Evolutionary conservation across 1,140 invertebrate genomes (phyloP).

Genomic region (Lasioglossum albipes): DNA sequence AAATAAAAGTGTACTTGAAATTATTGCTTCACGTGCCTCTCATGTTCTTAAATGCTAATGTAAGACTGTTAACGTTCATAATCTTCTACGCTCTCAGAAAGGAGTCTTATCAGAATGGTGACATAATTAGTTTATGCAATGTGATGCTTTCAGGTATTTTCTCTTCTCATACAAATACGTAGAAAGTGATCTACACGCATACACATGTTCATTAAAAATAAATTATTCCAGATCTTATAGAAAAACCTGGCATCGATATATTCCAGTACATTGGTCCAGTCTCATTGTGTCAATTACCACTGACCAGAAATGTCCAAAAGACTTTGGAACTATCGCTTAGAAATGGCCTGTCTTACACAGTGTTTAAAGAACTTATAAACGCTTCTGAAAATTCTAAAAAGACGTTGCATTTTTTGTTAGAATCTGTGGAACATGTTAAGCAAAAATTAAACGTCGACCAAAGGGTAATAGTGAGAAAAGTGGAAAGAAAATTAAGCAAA

Average conservation of each 20-base stretch:
- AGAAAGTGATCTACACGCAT: slow-evolving; percentile 7
- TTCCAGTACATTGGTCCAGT: slow-evolving; percentile 59
- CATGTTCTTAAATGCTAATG: slow-evolving; percentile 53
- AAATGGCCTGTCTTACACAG: slow-evolving; percentile 44
- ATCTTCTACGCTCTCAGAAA: slow-evolving; percentile 63
- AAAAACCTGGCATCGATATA: slow-evolving; percentile 56
- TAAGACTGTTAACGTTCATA: slow-evolving; percentile 63
- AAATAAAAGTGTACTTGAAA: slow-evolving; percentile 61
- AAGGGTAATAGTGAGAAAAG: slow-evolving; percentile 57
- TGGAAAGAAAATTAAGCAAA: slow-evolving; percentile 56
- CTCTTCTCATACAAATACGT: slow-evolving; percentile 14
- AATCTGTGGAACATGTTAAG: slow-evolving; percentile 58
- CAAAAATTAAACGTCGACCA: slow-evolving; percentile 58
- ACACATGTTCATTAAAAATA: background rate
- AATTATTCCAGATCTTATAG: slow-evolving; percentile 55
- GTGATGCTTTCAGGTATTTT: slow-evolving; percentile 65
- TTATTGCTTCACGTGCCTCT: slow-evolving; percentile 65
- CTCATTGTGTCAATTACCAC: slow-evolving; percentile 52
- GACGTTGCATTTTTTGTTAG: slow-evolving; percentile 47
- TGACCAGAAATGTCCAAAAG: slow-evolving; percentile 48
- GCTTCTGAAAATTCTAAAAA: slow-evolving; percentile 29
- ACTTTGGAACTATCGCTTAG: slow-evolving; percentile 57
- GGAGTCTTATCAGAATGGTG: slow-evolving; percentile 52
- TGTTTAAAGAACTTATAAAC: slow-evolving; percentile 55
- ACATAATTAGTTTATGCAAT: slow-evolving; percentile 56